Percentiles rank a stretch among this genome's conserved stretches.
Evolutionary conservation across 2,797 vertebrate genomes (phyloP).

Genomic region (Molossus alvarezi): DNA sequence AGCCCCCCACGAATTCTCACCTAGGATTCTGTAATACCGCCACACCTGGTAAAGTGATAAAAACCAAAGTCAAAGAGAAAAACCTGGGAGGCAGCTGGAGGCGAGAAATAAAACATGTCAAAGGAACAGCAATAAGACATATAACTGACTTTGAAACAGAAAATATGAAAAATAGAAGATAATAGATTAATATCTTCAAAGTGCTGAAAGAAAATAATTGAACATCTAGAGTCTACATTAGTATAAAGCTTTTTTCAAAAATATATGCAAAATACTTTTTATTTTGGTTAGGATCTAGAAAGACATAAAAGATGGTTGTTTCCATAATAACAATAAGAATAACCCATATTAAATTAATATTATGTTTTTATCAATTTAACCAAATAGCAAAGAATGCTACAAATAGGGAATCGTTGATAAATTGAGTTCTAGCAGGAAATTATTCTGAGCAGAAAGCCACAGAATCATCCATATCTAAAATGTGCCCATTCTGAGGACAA

Average conservation of each 20-base stretch:
- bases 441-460: neutral
- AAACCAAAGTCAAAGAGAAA: conserved; percentile 37
- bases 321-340: conserved; percentile 55
- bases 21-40: neutral
- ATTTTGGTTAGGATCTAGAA: conserved; percentile 47
- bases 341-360: conserved; percentile 48
- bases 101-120: neutral
- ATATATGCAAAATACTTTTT: conserved; percentile 35
- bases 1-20: neutral
- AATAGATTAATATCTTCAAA: neutral
- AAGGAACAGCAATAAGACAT: neutral
- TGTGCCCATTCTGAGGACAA: neutral
- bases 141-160: conserved; percentile 29
- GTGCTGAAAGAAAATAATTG: neutral
- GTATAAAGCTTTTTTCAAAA: conserved; percentile 45
- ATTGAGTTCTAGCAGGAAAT: neutral
- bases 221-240: neutral
- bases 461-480: neutral
- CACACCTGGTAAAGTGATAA: neutral
- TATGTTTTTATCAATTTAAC: conserved; percentile 39
- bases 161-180: conserved; percentile 31
- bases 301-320: neutral
- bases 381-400: neutral
- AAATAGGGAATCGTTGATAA: neutral
- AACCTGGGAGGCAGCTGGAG: neutral